phyloP scores from a whole-genome alignment of 2,888 invertebrate genomes.

The Hedya salicella region DNA sequence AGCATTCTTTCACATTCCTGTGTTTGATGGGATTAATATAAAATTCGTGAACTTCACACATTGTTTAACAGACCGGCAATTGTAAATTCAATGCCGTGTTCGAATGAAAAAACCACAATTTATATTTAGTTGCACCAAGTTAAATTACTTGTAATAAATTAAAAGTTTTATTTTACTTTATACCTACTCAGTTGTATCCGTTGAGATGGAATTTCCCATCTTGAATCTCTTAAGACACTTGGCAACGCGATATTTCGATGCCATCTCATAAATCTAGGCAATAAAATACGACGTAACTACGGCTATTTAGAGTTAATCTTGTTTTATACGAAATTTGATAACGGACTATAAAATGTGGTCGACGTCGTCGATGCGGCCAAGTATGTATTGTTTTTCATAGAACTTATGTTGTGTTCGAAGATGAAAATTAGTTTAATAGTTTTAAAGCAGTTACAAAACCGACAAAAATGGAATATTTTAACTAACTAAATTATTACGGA shows the following conservation, averaged over 20 bases:
- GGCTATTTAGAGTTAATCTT: conserved; percentile 50
- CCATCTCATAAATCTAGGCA: conserved; percentile 60
- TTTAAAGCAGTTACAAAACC: neutral
- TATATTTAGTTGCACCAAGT: conserved; percentile 23
- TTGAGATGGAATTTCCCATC: conserved; percentile 66
- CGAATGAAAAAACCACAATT: conserved; percentile 17
- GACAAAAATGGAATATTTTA: neutral
- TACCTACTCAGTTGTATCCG: conserved; percentile 35
- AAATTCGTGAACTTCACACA: neutral
- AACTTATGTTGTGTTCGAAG: neutral
- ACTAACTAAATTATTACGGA: neutral
- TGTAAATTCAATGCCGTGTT: conserved; percentile 6
- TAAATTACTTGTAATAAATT: conserved; percentile 37
- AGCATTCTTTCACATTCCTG: too few relatives aligned
- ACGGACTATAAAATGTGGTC: conserved; percentile 34
- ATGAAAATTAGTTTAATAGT: neutral
- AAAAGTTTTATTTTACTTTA: conserved; percentile 36
- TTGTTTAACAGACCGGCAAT: neutral
- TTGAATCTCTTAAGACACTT: conserved; percentile 58
- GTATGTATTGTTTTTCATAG: conserved; percentile 16
- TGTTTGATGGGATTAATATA: too few relatives aligned
- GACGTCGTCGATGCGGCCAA: conserved; percentile 18
- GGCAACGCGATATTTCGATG: conserved; percentile 61
- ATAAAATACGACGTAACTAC: conserved; percentile 60
- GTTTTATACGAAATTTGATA: conserved; percentile 50